Percentiles rank a stretch among this genome's conserved stretches.
phyloP scores from a whole-genome alignment of 2,888 invertebrate species.

The Malacosoma neustria region DNA sequence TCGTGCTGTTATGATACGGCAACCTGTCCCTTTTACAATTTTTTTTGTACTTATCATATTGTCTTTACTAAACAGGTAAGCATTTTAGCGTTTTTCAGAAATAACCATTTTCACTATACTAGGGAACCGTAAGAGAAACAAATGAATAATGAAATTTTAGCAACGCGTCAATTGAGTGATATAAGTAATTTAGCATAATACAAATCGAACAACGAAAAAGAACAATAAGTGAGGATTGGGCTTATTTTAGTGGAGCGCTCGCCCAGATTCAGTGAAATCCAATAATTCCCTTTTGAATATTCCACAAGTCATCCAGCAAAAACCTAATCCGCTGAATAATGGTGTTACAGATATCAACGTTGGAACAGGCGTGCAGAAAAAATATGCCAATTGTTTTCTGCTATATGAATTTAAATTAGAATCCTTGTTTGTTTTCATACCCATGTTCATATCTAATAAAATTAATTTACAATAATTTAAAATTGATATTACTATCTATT shows the following conservation, averaged over 20 bases:
- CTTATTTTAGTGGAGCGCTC: slow-evolving; percentile 30
- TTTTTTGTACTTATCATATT: no score
- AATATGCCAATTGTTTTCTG: slow-evolving; percentile 56
- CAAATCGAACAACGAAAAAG: background rate
- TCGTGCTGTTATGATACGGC: no score
- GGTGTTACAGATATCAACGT: slow-evolving; percentile 64
- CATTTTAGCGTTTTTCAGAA: no score
- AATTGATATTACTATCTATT: no score
- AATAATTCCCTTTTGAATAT: slow-evolving; percentile 69
- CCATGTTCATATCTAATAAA: slow-evolving; percentile 16
- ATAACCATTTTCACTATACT: no score
- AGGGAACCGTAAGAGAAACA: no score
- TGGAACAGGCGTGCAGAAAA: slow-evolving; percentile 54
- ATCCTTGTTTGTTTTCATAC: slow-evolving; percentile 37
- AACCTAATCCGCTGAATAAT: slow-evolving; percentile 71
- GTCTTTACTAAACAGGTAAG: no score
- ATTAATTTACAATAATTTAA: background rate
- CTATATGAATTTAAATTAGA: slow-evolving; percentile 36
- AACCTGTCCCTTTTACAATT: no score
- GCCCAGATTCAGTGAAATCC: slow-evolving; percentile 48
- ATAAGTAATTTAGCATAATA: no score
- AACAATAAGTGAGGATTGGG: slow-evolving; percentile 1
- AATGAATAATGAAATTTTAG: no score
- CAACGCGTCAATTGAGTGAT: no score
- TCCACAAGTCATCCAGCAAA: slow-evolving; percentile 61